Evolutionary conservation across 2,888 invertebrate species (phyloP).

Genomic region (Beris chalybata): DNA sequence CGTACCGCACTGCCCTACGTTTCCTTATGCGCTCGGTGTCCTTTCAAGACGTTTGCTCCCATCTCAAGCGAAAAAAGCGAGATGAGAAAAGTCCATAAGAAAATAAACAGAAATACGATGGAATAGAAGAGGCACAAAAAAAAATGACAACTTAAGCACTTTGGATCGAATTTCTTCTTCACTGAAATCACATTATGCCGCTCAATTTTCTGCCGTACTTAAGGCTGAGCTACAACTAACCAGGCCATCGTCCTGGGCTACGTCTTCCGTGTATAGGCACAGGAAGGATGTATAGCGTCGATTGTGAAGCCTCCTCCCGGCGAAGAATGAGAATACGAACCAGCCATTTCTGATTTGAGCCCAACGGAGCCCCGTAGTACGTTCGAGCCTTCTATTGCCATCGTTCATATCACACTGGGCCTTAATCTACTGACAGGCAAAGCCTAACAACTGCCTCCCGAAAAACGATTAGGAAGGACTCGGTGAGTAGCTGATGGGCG

Average conservation of each 20-base stretch:
- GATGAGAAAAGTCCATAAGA: conserved; percentile 11
- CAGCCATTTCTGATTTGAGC: no score
- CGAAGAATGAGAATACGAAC: no score
- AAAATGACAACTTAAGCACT: conserved; percentile 31
- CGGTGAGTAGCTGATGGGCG: no score
- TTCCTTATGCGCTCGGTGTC: background rate
- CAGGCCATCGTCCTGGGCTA: background rate
- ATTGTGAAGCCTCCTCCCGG: no score
- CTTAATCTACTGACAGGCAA: no score
- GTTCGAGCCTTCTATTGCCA: no score
- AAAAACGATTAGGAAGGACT: no score
- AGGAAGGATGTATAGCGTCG: no score
- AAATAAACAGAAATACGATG: conserved; percentile 30
- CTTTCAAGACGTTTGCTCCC: background rate
- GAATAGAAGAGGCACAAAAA: conserved; percentile 8
- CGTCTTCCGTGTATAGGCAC: no score
- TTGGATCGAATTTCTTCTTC: conserved; percentile 31
- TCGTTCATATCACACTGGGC: no score
- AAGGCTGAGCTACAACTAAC: background rate
- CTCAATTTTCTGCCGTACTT: conserved; percentile 27
- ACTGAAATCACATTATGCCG: conserved; percentile 31
- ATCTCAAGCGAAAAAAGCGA: background rate
- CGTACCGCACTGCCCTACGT: background rate
- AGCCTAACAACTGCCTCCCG: no score
- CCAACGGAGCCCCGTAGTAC: no score